These are phyloP conservation scores for Myopa testacea DNA, from an alignment of 2,888 invertebrate species.

Conservation along the genomic window DNA sequence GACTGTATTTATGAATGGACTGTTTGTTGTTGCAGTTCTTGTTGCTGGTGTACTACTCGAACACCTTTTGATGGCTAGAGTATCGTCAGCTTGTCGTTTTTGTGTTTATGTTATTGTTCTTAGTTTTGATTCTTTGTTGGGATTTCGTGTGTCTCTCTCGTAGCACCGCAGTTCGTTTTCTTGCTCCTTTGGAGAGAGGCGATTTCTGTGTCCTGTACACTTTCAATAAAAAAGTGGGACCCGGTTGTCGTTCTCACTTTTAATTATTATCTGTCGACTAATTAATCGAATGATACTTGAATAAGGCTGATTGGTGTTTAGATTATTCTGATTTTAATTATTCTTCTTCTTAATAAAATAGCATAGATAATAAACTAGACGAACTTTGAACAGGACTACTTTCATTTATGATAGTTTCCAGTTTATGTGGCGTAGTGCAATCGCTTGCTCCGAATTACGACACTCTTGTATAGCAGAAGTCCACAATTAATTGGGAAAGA, in stretches of 20 bases:
- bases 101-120: not conserved
- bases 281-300: no score
- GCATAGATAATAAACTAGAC: no score
- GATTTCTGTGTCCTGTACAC: not conserved
- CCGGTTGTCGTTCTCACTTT: no score
- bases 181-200: not conserved
- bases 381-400: no score
- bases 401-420: no score
- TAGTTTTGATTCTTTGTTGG: not conserved
- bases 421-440: no score
- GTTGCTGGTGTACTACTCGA: conserved; percentile 31
- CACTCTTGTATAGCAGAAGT: not conserved
- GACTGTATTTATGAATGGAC: conserved; percentile 26
- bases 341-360: no score
- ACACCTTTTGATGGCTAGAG: conserved; percentile 36
- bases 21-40: conserved; percentile 22
- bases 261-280: no score
- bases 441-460: no score
- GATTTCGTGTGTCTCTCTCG: conserved; percentile 20
- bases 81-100: not conserved
- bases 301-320: no score
- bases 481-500: not conserved
- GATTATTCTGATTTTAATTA: no score
- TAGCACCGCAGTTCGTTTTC: not conserved
- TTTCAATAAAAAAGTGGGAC: no score